Percentiles rank a stretch among this genome's conserved stretches.
Evolutionary conservation across 1,140 invertebrate species (phyloP).

Genomic region (Drosophila sechellia): DNA sequence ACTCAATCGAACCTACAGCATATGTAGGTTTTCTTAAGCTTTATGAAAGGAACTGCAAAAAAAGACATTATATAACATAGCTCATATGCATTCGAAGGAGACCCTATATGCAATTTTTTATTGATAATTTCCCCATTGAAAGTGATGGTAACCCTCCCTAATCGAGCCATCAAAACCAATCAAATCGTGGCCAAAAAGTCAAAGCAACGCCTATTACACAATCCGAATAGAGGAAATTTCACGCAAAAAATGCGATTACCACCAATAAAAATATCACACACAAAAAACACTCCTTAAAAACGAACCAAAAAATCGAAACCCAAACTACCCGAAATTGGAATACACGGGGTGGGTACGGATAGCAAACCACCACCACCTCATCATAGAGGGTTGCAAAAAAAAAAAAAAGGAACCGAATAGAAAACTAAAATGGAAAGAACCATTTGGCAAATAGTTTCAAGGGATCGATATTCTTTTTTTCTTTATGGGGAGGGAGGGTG

Average conservation of each 20-base stretch:
- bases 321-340: slow-evolving; percentile 38
- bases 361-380: slow-evolving; percentile 60
- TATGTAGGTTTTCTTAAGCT: too few species aligned
- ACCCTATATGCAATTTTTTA: neutral
- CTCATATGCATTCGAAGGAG: too few species aligned
- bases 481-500: neutral
- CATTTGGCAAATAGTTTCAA: slow-evolving; percentile 57
- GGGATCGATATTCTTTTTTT: slow-evolving; percentile 51
- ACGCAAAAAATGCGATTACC: slow-evolving; percentile 69
- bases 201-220: slow-evolving; percentile 65
- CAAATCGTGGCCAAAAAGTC: slow-evolving; percentile 63
- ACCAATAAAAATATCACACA: slow-evolving; percentile 71
- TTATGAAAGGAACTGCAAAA: too few species aligned
- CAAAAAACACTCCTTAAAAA: slow-evolving; percentile 36
- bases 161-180: slow-evolving; percentile 53
- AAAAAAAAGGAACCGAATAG: slow-evolving; percentile 29
- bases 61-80: too few species aligned
- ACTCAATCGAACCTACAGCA: neutral
- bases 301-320: slow-evolving; percentile 25
- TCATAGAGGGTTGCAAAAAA: slow-evolving; percentile 67
- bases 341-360: slow-evolving; percentile 49
- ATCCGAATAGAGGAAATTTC: slow-evolving; percentile 49
- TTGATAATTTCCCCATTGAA: neutral
- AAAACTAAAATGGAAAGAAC: slow-evolving; percentile 36
- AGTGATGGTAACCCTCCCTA: slow-evolving; percentile 9